Evolutionary conservation across 1,140 invertebrate species (phyloP).

Genomic region (Protaetia brevitarsis): DNA sequence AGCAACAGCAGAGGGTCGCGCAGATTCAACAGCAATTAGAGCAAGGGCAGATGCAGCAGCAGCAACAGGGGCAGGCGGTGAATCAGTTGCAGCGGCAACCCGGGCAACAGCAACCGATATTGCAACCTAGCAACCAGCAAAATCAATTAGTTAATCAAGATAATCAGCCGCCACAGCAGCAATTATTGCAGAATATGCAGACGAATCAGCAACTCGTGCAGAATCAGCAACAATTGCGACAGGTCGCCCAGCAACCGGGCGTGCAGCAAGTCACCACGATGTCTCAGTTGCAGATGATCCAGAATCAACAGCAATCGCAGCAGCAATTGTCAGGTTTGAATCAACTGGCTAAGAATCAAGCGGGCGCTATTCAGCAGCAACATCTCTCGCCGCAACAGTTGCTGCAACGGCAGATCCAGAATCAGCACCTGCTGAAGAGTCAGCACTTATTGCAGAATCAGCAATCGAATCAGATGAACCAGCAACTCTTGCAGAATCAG

Average conservation of each 20-base stretch:
- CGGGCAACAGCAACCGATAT: not conserved
- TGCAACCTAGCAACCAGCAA: not conserved
- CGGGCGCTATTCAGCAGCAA: constrained; percentile 5
- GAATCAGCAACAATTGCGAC: constrained; percentile 7
- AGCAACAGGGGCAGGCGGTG: not conserved
- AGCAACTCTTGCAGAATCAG: constrained; percentile 9
- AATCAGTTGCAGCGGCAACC: not conserved
- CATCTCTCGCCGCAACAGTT: constrained; percentile 2
- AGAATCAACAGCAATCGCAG: constrained; percentile 34
- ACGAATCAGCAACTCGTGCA: constrained; percentile 23
- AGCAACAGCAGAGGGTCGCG: constrained; percentile 28
- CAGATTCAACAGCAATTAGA: constrained; percentile 21
- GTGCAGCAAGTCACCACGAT: constrained; percentile 27
- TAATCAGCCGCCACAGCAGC: constrained; percentile 29
- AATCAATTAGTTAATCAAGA: too few relatives aligned
- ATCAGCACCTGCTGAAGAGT: constrained; percentile 31
- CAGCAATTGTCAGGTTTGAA: constrained; percentile 48
- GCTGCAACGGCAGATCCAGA: constrained; percentile 33
- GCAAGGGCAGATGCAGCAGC: not conserved
- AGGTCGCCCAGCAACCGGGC: not conserved
- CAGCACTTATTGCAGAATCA: constrained; percentile 38
- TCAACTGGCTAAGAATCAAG: constrained; percentile 34
- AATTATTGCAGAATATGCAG: constrained; percentile 35
- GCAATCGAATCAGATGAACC: constrained; percentile 20
- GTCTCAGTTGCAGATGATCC: constrained; percentile 37